These are phyloP conservation scores for Sericinus montela DNA, from an alignment of 2,888 invertebrate genomes.

Conservation along the genomic window DNA sequence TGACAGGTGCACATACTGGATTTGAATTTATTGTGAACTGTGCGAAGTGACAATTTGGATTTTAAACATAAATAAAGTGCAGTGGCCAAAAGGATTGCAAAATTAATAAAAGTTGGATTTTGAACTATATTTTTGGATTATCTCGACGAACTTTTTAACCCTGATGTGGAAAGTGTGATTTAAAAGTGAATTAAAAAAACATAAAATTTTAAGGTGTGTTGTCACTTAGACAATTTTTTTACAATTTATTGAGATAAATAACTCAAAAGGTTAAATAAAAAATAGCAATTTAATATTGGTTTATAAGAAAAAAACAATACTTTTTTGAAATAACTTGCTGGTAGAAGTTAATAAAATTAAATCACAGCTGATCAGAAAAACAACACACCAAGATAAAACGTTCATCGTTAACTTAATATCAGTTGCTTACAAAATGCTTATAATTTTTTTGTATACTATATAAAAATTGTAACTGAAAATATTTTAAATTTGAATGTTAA, in stretches of 20 bases:
- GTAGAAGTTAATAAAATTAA: slow-evolving; percentile 19
- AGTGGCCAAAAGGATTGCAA: slow-evolving; percentile 70
- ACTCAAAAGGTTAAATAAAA: not conserved
- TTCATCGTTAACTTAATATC: slow-evolving; percentile 38
- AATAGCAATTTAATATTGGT: not conserved
- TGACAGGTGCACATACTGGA: slow-evolving; percentile 79
- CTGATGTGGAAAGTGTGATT: slow-evolving; percentile 21
- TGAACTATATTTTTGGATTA: slow-evolving; percentile 43
- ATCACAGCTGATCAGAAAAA: slow-evolving; percentile 55
- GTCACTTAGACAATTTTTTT: not conserved
- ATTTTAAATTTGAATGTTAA: too few relatives aligned
- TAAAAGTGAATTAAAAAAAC: slow-evolving; percentile 12
- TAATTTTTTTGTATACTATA: too few relatives aligned
- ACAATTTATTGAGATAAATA: too few relatives aligned
- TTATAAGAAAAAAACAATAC: slow-evolving; percentile 3
- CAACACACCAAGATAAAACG: slow-evolving; percentile 39
- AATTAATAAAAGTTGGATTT: slow-evolving; percentile 59
- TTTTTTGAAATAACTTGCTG: not conserved
- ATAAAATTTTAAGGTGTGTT: slow-evolving; percentile 30
- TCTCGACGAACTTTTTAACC: slow-evolving; percentile 33
- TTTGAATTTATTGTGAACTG: slow-evolving; percentile 66
- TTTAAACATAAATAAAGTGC: slow-evolving; percentile 62
- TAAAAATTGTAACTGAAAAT: too few relatives aligned
- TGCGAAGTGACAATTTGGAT: slow-evolving; percentile 64
- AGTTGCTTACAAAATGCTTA: too few relatives aligned